Base-by-base conservation (phyloP, 2,113 vertebrate species). In the Oryzias melastigma region DNA sequence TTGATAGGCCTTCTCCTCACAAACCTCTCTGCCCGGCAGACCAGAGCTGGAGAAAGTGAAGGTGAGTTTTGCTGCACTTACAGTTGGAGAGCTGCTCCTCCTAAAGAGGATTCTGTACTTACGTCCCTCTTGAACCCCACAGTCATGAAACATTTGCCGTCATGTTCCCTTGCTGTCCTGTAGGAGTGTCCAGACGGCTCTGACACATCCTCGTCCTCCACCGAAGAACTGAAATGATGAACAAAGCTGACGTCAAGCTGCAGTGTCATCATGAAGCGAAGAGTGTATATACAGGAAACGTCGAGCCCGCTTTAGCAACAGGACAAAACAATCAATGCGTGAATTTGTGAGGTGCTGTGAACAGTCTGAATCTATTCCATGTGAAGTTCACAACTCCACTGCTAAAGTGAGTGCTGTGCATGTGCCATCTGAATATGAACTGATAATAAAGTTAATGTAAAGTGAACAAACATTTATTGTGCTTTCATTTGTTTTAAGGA, bases 11-110 rank as follows among this genome's bases (percentile, higher is more conserved):
- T 90, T 94, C 73, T 89, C 91, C 44, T 88, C 92, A 45, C 93
- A 94, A 80, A 94, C 93, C 55, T 94, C 93, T 0, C 91, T 94
- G 22, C 93, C 93, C 17, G 92, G 90, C 13, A 82, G 89, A 66
- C 87, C 90, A 55, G 91, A 92, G 61, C 68, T 93, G 75, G 91
- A 91, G 7, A 83, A 80, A 59, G 88, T 92, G 56, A 93, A 94
- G 90, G 93, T 93, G 68, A 84, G 75, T 12, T 56, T 3, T 14
- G 5, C n/a, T 58, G 24, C 43, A 22, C 19, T 17, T 18, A 5
- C 2, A 46, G 29, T 14, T 16, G 12, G 6, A 22, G 4, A 20
- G 24, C n/a, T 18, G 27, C 12, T 47, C 41, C 15, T 53, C 2
- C 17, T 52, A 7, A 29, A 15, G 15, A 7, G 4, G 5, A 18